Evolutionary conservation across 2,888 invertebrate genomes (phyloP), one percentile per base, ranked within the genome.

Genomic region (Balanococcus diminutus): DNA sequence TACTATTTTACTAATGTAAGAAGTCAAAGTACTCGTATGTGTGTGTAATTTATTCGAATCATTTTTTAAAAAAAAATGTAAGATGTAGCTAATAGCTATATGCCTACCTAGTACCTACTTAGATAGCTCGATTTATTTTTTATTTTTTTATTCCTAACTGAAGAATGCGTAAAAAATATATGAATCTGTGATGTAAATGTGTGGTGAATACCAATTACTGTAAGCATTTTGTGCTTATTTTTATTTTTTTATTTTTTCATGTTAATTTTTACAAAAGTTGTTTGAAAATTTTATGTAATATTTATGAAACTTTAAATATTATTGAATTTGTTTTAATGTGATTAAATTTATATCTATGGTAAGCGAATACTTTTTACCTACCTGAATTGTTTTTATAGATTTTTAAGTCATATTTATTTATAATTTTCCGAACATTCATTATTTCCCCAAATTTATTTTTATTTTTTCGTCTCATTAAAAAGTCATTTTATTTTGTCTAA

Each of bases 121-220:
- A n/a, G n/a, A n/a, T 72, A 72, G 31, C n/a, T n/a, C 5, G 0
- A n/a, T 16, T 16, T 32, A 31, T 72, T 31, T 16, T 72, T 31
- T 72, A 31, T 14, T 22, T 61, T 25, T 22, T 25, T 31, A 32
- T 32, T 31, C 31, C 2, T 5, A n/a, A 72, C 6, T 14, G 19
- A 36, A 36, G 36, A 79, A 25, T 79, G 36, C 22, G 56, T 56
- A 56, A n/a, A n/a, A n/a, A n/a, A 31, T 36, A 25, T 19, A 36
- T 79, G 22, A 79, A 36, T 79, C 75, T 79, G 75, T 79, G 75
- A 79, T 79, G 75, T 79, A 36, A 72, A 28, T n/a, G 25, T 79
- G 75, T 36, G 19, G 19, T 4, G 36, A 28, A 36, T 36, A 79
- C 31, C 75, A 36, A 32, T 79, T n/a, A 22, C 25, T 79, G 32